Conservation (phyloP, 1,140 invertebrate genomes). For the Pogonus chalceus region DNA sequence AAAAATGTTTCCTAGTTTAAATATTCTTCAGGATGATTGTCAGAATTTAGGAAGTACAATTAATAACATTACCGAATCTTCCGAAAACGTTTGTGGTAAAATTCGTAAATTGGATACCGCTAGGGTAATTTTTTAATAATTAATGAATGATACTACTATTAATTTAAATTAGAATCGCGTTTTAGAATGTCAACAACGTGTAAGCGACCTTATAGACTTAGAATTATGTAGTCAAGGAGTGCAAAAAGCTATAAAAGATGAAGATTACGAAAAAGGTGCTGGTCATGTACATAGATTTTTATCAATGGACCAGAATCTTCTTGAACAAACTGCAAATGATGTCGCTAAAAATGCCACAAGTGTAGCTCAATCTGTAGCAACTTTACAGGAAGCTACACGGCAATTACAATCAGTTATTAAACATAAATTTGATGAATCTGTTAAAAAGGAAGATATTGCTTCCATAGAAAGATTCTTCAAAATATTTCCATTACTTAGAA, state of each 20-base stretch:
- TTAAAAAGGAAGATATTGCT: slow-evolving; percentile 77
- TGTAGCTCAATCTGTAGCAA: slow-evolving; percentile 52
- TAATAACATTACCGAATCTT: slow-evolving; percentile 76
- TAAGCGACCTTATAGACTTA: slow-evolving; percentile 93
- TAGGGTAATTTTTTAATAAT: slow-evolving; percentile 51
- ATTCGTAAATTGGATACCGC: slow-evolving; percentile 88
- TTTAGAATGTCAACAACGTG: slow-evolving; percentile 86
- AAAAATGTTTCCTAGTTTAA: slow-evolving; percentile 57
- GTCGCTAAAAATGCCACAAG: slow-evolving; percentile 53
- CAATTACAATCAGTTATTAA: slow-evolving; percentile 57
- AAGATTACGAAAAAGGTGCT: slow-evolving; percentile 89
- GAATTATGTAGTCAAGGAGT: slow-evolving; percentile 94
- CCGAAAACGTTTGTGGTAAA: slow-evolving; percentile 92
- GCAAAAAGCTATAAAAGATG: slow-evolving; percentile 79
- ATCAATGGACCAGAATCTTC: slow-evolving; percentile 84
- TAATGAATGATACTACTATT: slow-evolving; percentile 3
- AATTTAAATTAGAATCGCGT: slow-evolving; percentile 63
- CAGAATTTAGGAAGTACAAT: slow-evolving; percentile 74
- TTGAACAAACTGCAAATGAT: slow-evolving; percentile 68
- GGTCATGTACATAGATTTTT: slow-evolving; percentile 91
- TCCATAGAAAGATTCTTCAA: slow-evolving; percentile 96
- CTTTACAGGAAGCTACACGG: slow-evolving; percentile 75
- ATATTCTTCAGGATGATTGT: slow-evolving; percentile 58
- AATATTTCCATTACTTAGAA: slow-evolving; percentile 90
- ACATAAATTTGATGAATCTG: slow-evolving; percentile 84